Percentiles rank a stretch among this genome's conserved stretches.
Evolutionary conservation across 2,888 invertebrate species (phyloP).

Genomic region (Megamerina dolium): DNA sequence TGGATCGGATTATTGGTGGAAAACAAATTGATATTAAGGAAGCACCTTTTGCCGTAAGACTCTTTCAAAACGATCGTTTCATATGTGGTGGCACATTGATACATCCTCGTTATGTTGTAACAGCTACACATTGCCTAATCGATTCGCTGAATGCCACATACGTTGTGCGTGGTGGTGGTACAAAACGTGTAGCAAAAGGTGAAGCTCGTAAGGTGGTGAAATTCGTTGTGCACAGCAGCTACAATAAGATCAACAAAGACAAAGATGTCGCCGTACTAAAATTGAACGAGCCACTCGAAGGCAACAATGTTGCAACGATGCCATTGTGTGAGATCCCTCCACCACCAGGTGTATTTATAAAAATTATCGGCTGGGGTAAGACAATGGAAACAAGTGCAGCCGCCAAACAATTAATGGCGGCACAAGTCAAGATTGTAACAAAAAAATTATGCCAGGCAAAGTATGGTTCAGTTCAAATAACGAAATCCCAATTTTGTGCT

Average conservation of each 20-base stretch:
- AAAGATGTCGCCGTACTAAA: conserved; percentile 29
- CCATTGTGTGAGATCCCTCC: too few relatives aligned
- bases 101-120: conserved; percentile 21
- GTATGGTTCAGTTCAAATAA: too few relatives aligned
- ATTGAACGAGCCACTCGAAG: conserved; percentile 18
- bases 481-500: too few relatives aligned
- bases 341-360: too few relatives aligned
- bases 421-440: too few relatives aligned
- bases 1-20: conserved; percentile 23
- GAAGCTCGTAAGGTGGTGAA: conserved; percentile 11
- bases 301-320: too few relatives aligned
- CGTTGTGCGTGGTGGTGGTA: conserved; percentile 26
- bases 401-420: too few relatives aligned
- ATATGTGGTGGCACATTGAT: conserved; percentile 33
- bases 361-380: too few relatives aligned
- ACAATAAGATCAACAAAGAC: conserved; percentile 25
- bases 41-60: conserved; percentile 20
- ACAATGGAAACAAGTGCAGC: too few relatives aligned
- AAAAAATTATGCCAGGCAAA: too few relatives aligned
- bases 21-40: conserved; percentile 6
- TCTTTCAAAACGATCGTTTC: conserved; percentile 6
- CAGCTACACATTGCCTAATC: conserved; percentile 31
- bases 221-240: conserved; percentile 24
- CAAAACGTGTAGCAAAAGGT: conserved; percentile 10
- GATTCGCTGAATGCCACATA: conserved; percentile 7